Base-by-base conservation (phyloP, 2,113 vertebrate genomes). In the Cyanoramphus novaezelandiae region DNA sequence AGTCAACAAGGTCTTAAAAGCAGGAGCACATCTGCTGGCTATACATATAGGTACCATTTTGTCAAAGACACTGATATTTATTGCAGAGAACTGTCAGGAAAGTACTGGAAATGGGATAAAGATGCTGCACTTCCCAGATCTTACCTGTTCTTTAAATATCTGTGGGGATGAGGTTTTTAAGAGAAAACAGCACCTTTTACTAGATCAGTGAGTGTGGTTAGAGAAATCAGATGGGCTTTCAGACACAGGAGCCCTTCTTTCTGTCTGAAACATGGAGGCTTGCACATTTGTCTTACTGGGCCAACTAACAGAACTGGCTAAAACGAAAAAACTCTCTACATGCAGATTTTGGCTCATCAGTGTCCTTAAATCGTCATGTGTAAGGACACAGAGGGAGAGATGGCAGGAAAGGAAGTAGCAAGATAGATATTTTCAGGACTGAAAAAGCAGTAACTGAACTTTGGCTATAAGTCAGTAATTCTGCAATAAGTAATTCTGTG, bases 321-420 rank as follows among this genome's bases (percentile, higher is more conserved):
- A 50, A 24, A 62, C 29, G 2, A 5, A 57, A 49, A 5, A 4
- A 12, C 3, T 9, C 33, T 47, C n/a, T 47, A 15, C 18, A 31
- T 0, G 0, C 33, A 93, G 41, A n/a, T 52, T 92, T 90, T 57
- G 29, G 10, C 29, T 19, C 3, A 10, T 5, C 20, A 17, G 44
- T n/a, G 46, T 67, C 28, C 27, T 81, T 72, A 74, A 31, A 67
- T 28, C 0, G 0, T 63, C 15, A 6, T 10, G 6, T 9, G 13
- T 28, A 86, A 47, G 7, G 68, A 65, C 16, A n/a, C 2, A 19
- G 11, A 19, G 11, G 3, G 31, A 74, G 31, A 75, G 27, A 8
- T 13, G 23, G 18, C 0, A 0, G 31, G 41, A 6, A 83, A 76
- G 6, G 15, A 53, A 87, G 27, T 14, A 41, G 44, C 16, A 75